Evolutionary conservation across 2,113 vertebrate species (phyloP).

Genomic region (Tapirus terrestris): DNA sequence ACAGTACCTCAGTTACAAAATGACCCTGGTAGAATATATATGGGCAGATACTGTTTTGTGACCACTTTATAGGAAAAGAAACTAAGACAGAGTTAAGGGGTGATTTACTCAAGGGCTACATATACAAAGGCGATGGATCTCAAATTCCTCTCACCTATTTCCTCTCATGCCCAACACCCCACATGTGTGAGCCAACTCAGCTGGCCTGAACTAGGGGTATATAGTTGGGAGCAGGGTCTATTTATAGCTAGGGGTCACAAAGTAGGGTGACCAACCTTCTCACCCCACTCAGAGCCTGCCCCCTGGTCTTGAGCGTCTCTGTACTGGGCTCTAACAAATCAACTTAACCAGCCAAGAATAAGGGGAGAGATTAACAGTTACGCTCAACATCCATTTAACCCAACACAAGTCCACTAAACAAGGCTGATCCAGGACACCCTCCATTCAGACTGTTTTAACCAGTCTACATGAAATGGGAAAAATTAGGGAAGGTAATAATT

Average conservation of each 20-base stretch:
- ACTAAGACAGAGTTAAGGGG: neutral
- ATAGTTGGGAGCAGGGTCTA: too few species aligned
- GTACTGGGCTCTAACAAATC: neutral
- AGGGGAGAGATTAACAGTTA: neutral
- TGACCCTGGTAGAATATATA: neutral
- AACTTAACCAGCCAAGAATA: neutral
- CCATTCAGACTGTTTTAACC: neutral
- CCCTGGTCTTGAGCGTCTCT: neutral
- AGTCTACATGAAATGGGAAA: neutral
- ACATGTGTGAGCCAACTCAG: neutral
- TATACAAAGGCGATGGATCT: neutral
- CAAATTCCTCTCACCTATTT: neutral
- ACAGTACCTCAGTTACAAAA: neutral
- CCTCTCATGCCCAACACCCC: neutral
- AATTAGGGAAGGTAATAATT: neutral
- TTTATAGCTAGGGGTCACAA: neutral
- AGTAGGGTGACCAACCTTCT: neutral
- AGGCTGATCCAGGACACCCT: neutral
- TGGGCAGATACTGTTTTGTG: neutral
- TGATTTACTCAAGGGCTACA: neutral
- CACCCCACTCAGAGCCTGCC: neutral
- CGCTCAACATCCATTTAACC: neutral
- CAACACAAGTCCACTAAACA: neutral
- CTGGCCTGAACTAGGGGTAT: neutral
- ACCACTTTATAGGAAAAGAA: neutral